Base-by-base conservation (phyloP, 1,140 invertebrate species). In the Euglossa dilemma region DNA sequence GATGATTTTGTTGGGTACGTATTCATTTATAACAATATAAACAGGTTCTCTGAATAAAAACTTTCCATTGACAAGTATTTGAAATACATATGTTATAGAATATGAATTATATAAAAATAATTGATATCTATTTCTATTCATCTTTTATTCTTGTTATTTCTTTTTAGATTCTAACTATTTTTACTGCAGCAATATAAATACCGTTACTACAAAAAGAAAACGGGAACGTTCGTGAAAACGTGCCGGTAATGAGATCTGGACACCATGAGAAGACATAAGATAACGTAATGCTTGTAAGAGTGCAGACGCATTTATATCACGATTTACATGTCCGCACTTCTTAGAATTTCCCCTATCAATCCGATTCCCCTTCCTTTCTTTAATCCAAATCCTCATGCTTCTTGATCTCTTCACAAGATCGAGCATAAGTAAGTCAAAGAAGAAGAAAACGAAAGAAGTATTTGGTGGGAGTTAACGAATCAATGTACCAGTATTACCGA, bases 231-330 rank as follows among this genome's bases (percentile, higher is more conserved):
- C 59, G 54, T 28, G 45, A 57, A 64, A 57, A 43, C 72, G 57
- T 85, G 69, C 80, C 66, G 52, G 81, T 89, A 89, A 89, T 47
- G n/a, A 77, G 78, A 89, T 89, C 81, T 66, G 59, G 25, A 69
- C 74, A 75, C 83, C 85, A 83, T 14, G 52, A 83, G 56, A 79
- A 72, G 57, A 84, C 78, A 67, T 7, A 70, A 85, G 86, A 88
- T 88, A 88, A 77, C 79, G 43, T 72, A 70, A 82, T 59, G 79
- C 61, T 80, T 64, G 77, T 50, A 79, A 72, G 56, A 66, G 45
- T 85, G 56, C 63, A 47, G 47, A 89, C 83, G 63, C 74, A 89
- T 50, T 85, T 80, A 85, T 25, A 80, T 89, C 67, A 81, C 56
- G 25, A 83, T 83, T 83, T 75, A 84, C 64, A 84, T 76, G 64